Conservation (phyloP, 2,888 invertebrate genomes). For the Nephrocerus scutellatus region DNA sequence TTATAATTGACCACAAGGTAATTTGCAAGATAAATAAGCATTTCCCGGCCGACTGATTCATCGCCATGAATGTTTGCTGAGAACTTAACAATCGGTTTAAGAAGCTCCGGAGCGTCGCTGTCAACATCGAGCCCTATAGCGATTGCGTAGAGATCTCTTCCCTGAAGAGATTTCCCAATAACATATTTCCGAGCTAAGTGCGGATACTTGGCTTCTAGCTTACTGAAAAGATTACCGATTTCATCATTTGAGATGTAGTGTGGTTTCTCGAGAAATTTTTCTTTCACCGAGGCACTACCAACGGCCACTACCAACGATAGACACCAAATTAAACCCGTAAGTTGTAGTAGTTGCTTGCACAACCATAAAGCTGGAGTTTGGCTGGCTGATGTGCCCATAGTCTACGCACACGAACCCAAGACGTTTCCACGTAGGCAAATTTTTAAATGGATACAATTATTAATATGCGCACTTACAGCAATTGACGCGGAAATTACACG, state of each 20-base stretch:
- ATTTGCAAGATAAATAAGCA: constrained; percentile 73
- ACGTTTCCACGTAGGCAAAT: too few species aligned
- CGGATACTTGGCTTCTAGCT: constrained; percentile 59
- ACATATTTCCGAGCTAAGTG: constrained; percentile 61
- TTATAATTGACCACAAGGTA: constrained; percentile 72
- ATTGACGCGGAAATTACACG: too few species aligned
- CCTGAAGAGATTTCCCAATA: constrained; percentile 77
- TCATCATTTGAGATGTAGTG: constrained; percentile 66
- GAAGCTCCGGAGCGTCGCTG: constrained; percentile 43
- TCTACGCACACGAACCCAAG: too few species aligned
- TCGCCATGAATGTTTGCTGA: constrained; percentile 96
- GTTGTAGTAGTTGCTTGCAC: too few species aligned
- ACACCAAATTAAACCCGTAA: too few species aligned
- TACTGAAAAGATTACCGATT: constrained; percentile 56
- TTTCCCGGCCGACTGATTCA: constrained; percentile 78
- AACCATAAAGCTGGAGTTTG: too few species aligned
- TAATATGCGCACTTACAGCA: too few species aligned
- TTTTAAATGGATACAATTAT: too few species aligned
- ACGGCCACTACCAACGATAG: too few species aligned
- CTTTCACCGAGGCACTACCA: too few species aligned
- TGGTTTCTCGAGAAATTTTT: constrained; percentile 51
- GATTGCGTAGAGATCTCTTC: constrained; percentile 62
- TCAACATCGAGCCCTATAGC: constrained; percentile 66
- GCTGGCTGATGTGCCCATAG: too few species aligned
- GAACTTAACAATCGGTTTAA: constrained; percentile 83